Conservation (phyloP, 2,797 vertebrate species). For the Sebastolobus altivelis region DNA sequence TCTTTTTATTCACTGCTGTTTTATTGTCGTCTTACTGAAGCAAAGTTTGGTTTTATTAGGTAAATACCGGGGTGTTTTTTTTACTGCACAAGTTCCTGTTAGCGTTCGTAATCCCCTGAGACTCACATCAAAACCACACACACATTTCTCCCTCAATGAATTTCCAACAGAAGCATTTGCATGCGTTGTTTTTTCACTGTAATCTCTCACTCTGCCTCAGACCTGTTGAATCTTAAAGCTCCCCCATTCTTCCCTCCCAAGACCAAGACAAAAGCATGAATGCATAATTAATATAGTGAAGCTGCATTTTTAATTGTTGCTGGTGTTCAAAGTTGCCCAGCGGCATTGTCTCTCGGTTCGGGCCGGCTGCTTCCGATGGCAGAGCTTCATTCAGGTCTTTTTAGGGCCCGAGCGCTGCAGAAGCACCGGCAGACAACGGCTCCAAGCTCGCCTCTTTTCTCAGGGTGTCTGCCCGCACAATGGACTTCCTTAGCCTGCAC, state of each 20-base stretch:
- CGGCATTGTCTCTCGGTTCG: constrained; percentile 78
- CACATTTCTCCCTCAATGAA: constrained; percentile 20
- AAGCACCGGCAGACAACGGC: constrained; percentile 83
- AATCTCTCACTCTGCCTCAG: constrained; percentile 50
- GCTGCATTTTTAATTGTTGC: constrained; percentile 82
- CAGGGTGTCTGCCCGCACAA: constrained; percentile 85
- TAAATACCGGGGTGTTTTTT: constrained; percentile 5
- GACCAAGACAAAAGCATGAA: constrained; percentile 75
- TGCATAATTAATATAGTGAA: constrained; percentile 83
- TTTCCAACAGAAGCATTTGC: constrained; percentile 47
- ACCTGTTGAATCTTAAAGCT: constrained; percentile 70
- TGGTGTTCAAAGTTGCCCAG: constrained; percentile 81
- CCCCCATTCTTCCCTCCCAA: constrained; percentile 26
- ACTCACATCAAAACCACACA: constrained; percentile 5
- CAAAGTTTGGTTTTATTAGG: constrained; percentile 10
- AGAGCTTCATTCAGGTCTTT: constrained; percentile 78
- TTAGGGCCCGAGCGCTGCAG: constrained; percentile 66
- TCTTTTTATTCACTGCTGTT: constrained; percentile 12
- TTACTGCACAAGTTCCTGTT: neutral
- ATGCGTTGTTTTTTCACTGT: constrained; percentile 58
- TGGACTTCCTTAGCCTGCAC: constrained; percentile 81
- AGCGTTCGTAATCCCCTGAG: constrained; percentile 30
- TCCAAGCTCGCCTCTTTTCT: constrained; percentile 83
- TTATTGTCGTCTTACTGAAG: constrained; percentile 12
- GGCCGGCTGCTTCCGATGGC: constrained; percentile 83